Percentiles rank a stretch among this genome's conserved stretches.
Evolutionary conservation across 2,888 invertebrate species (phyloP).

Genomic region (Eumerus sabulonum): DNA sequence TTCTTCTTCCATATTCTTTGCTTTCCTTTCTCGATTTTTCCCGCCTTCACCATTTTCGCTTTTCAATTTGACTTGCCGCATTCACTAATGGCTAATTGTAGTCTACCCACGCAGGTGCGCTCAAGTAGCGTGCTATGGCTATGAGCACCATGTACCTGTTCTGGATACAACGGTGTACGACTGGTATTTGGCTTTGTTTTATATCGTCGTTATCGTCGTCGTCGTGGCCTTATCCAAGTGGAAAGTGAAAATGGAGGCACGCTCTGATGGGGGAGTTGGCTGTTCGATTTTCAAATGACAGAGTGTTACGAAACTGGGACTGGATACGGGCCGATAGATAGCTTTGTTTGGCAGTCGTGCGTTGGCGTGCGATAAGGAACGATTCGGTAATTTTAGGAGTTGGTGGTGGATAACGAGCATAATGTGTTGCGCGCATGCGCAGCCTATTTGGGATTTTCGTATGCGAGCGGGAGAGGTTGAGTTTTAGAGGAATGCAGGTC

Average conservation of each 20-base stretch:
- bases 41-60: conserved; percentile 26
- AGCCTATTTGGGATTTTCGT: background rate
- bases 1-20: no score
- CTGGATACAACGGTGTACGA: conserved; percentile 10
- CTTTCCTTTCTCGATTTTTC: conserved; percentile 45
- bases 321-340: conserved; percentile 5
- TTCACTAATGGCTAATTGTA: conserved; percentile 44
- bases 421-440: background rate
- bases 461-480: background rate
- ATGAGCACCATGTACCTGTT: conserved; percentile 39
- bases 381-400: background rate
- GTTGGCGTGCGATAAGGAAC: background rate
- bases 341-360: background rate
- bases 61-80: conserved; percentile 34
- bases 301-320: conserved; percentile 31
- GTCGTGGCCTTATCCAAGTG: conserved; percentile 18
- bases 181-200: conserved; percentile 4
- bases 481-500: no score
- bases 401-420: background rate
- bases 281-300: conserved; percentile 20
- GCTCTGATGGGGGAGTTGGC: conserved; percentile 9
- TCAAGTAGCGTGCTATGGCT: conserved; percentile 15
- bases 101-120: conserved; percentile 60
- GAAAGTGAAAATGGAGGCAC: conserved; percentile 30
- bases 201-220: conserved; percentile 1